phyloP scores from a whole-genome alignment of 2,797 vertebrate species.

The Coilia nasus region DNA sequence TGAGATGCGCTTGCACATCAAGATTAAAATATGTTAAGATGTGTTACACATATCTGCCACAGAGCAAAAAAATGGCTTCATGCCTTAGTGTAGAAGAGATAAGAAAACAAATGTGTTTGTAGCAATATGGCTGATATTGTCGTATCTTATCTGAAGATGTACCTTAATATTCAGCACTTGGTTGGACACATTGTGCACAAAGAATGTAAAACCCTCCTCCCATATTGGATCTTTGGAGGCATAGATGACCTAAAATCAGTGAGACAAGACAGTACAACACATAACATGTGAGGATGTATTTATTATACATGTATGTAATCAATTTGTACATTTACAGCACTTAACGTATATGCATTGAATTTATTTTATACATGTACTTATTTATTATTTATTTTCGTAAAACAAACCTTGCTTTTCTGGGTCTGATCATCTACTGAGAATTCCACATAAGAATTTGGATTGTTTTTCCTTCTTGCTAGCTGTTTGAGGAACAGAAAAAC shows the following conservation, averaged over 20 bases:
- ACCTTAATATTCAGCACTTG: slow-evolving; percentile 88
- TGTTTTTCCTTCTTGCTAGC: slow-evolving; percentile 72
- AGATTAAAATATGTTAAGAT: too few relatives aligned
- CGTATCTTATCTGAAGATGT: slow-evolving; percentile 22
- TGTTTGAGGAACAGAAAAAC: slow-evolving; percentile 42
- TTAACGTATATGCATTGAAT: too few relatives aligned
- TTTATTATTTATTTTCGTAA: too few relatives aligned
- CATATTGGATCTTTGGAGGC: slow-evolving; percentile 85
- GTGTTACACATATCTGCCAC: not conserved
- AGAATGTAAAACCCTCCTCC: slow-evolving; percentile 93
- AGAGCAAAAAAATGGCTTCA: not conserved
- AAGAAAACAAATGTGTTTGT: not conserved
- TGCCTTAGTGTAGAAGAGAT: not conserved
- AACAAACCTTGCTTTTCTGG: slow-evolving; percentile 91
- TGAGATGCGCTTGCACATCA: too few relatives aligned
- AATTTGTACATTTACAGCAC: too few relatives aligned
- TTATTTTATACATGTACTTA: not conserved
- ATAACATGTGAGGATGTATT: not conserved
- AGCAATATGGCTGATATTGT: not conserved
- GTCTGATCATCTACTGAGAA: slow-evolving; percentile 80
- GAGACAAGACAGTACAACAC: not conserved
- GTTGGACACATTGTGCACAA: slow-evolving; percentile 78
- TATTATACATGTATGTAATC: not conserved
- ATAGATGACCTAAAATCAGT: slow-evolving; percentile 75
- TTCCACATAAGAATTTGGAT: slow-evolving; percentile 85